phyloP scores from a whole-genome alignment of 2,113 vertebrate genomes.

The Cathartes aura region DNA sequence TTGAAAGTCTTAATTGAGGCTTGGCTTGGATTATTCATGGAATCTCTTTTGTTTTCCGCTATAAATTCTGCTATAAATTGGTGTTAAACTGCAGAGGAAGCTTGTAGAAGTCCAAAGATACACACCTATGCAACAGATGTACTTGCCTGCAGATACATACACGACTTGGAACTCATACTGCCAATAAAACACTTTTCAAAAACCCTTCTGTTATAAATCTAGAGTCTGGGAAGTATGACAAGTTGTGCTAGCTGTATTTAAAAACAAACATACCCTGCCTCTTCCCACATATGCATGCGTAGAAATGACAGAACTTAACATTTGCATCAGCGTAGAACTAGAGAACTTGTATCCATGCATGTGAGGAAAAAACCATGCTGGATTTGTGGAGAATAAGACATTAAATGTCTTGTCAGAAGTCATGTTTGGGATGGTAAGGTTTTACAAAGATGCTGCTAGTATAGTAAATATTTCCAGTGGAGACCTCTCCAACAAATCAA shows the following conservation, averaged over 20 bases:
- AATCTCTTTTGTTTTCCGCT: constrained; percentile 6
- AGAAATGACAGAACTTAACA: background rate
- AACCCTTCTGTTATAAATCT: background rate
- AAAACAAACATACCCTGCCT: constrained; percentile 30
- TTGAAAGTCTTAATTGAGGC: constrained; percentile 43
- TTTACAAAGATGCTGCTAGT: background rate
- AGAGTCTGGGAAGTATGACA: background rate
- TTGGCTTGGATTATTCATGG: constrained; percentile 17
- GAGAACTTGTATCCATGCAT: background rate
- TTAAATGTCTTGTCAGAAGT: background rate
- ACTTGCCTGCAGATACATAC: background rate
- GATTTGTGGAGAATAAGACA: background rate
- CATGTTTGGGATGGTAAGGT: background rate
- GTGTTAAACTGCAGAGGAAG: background rate
- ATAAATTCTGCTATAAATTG: constrained; percentile 17
- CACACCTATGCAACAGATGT: background rate
- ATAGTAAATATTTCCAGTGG: background rate
- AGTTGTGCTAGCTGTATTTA: background rate
- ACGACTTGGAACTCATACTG: background rate
- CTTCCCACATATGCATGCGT: background rate
- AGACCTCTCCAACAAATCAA: background rate
- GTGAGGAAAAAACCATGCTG: background rate
- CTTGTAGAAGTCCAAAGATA: background rate
- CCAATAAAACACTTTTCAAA: background rate
- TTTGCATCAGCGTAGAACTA: background rate